Evolutionary conservation across 2,797 vertebrate genomes (phyloP).

Genomic region (Danio tinwini): DNA sequence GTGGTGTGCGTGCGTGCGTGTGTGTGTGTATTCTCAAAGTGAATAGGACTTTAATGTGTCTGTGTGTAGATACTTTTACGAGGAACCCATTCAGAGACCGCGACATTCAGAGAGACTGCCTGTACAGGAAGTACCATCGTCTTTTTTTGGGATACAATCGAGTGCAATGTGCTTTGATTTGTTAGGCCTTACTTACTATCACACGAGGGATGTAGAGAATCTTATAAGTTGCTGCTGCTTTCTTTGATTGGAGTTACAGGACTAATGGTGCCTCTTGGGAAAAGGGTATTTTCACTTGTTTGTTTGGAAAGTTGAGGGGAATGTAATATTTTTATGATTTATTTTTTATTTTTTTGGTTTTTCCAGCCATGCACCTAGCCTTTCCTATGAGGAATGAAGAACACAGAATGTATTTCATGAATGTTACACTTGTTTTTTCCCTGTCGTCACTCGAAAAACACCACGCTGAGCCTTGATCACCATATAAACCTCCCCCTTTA

Average conservation of each 20-base stretch:
- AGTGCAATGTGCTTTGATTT: conserved; percentile 72
- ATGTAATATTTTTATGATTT: conserved; percentile 39
- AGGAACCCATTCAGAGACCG: conserved; percentile 66
- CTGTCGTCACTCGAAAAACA: conserved; percentile 47
- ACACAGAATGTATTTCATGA: conserved; percentile 62
- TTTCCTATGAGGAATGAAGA: conserved; percentile 22
- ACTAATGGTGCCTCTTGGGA: conserved; percentile 51
- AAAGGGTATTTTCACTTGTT: conserved; percentile 47
- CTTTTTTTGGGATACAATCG: conserved; percentile 56
- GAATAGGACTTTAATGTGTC: conserved; percentile 86
- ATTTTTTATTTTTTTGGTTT: background rate
- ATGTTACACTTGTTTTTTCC: conserved; percentile 49
- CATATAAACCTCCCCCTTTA: conserved; percentile 55
- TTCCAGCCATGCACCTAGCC: conserved; percentile 34
- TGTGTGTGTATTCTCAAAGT: conserved; percentile 78
- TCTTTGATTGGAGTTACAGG: conserved; percentile 46
- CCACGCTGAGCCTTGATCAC: conserved; percentile 62
- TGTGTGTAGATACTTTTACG: conserved; percentile 87
- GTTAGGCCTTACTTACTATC: conserved; percentile 66
- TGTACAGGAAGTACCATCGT: conserved; percentile 57
- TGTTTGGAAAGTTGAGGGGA: conserved; percentile 41
- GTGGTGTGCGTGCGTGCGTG: conserved; percentile 76
- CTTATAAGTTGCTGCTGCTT: conserved; percentile 61
- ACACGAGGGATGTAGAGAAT: conserved; percentile 50
- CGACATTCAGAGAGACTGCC: conserved; percentile 57